Percentiles rank a stretch among this genome's conserved stretches.
Evolutionary conservation across 2,797 vertebrate species (phyloP).

Genomic region (Gadopsis marmoratus): DNA sequence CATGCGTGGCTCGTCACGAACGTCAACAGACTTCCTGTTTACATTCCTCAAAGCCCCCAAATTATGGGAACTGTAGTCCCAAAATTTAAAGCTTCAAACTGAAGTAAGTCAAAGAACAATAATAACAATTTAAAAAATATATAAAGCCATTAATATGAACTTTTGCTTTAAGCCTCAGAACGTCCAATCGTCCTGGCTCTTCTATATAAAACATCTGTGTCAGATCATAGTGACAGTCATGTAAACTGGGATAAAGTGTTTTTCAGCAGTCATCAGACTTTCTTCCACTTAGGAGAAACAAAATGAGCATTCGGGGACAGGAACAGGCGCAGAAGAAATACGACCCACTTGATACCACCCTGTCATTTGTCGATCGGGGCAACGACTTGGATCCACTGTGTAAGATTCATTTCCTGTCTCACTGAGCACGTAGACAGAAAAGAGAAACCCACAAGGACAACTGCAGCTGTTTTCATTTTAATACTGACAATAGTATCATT

Average conservation of each 20-base stretch:
- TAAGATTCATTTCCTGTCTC: conserved; percentile 24
- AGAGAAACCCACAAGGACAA: neutral
- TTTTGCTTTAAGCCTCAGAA: neutral
- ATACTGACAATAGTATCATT: neutral
- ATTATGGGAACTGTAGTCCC: neutral
- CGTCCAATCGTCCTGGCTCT: neutral
- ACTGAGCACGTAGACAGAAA: neutral
- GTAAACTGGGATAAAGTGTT: neutral
- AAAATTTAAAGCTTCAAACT: neutral
- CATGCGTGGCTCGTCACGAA: no score
- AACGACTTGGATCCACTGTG: conserved; percentile 70
- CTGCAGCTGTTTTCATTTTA: neutral
- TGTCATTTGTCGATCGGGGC: conserved; percentile 67
- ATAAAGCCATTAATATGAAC: neutral
- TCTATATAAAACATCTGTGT: no score
- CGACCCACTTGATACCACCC: conserved; percentile 56
- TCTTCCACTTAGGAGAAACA: neutral
- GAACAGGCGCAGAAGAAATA: conserved; percentile 55
- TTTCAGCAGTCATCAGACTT: neutral
- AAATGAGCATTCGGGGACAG: conserved; percentile 9
- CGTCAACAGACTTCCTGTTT: neutral
- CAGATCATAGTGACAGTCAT: neutral
- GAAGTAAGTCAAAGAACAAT: no score
- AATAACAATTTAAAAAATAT: neutral
- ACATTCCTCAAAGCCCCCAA: neutral